Percentiles rank a stretch among this genome's conserved stretches.
Evolutionary conservation across 2,797 vertebrate species (phyloP).

Genomic region (Apogon hyalosoma): DNA sequence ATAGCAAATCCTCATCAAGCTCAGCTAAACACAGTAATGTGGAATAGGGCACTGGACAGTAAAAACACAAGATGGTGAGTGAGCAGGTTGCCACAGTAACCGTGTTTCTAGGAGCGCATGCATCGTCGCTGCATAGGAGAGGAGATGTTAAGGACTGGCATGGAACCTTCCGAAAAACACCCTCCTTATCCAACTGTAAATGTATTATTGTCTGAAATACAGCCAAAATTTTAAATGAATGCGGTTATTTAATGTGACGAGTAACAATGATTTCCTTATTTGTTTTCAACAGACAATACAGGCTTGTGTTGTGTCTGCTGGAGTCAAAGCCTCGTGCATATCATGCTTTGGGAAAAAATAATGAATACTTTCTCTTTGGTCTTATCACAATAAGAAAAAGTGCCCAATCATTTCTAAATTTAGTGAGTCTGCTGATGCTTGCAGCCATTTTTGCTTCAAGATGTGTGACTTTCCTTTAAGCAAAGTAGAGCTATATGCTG

Average conservation of each 20-base stretch:
- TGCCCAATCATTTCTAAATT: slow-evolving; percentile 64
- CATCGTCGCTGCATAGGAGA: slow-evolving; percentile 74
- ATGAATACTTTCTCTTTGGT: slow-evolving; percentile 62
- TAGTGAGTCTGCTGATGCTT: slow-evolving; percentile 66
- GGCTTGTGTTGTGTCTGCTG: slow-evolving; percentile 52
- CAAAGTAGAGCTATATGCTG: slow-evolving; percentile 14
- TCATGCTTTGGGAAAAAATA: slow-evolving; percentile 56
- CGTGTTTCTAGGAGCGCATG: slow-evolving; percentile 81
- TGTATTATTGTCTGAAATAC: slow-evolving; percentile 18
- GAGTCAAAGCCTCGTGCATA: slow-evolving; percentile 47
- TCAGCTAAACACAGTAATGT: slow-evolving; percentile 72
- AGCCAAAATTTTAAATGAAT: not conserved
- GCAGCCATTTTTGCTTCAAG: slow-evolving; percentile 56
- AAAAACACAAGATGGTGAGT: slow-evolving; percentile 86
- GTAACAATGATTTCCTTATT: slow-evolving; percentile 42
- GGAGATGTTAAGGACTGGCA: slow-evolving; percentile 71
- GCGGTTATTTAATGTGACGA: slow-evolving; percentile 15
- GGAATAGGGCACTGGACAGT: slow-evolving; percentile 81
- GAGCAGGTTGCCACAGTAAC: slow-evolving; percentile 85
- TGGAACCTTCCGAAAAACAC: slow-evolving; percentile 54
- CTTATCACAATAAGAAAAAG: slow-evolving; percentile 47
- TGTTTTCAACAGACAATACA: slow-evolving; percentile 37
- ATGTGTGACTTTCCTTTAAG: slow-evolving; percentile 33
- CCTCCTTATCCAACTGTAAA: slow-evolving; percentile 35
- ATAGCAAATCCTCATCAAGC: slow-evolving; percentile 63